Evolutionary conservation across 2,888 invertebrate species (phyloP), one percentile per base, ranked within the genome.

Genomic region (Eumacrocentrus americanus): DNA sequence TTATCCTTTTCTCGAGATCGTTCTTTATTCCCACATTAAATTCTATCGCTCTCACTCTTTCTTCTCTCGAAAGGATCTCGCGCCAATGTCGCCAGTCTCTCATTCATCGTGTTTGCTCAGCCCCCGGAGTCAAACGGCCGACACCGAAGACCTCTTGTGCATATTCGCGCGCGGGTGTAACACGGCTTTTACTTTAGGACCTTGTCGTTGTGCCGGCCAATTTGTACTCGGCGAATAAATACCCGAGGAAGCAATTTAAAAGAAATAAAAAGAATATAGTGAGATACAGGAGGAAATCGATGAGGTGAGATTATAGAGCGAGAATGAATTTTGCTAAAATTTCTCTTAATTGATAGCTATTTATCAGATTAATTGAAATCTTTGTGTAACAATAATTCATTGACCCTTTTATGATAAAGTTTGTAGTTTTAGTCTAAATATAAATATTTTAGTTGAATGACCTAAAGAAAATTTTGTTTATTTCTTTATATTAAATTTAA

Each of bases 121-220:
- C 58, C 56, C 23, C 55, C 14, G 42, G 53, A 47, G 20, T 55
- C 70, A 65, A 72, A 71, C 72, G 72, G 72, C 69, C 70, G 71
- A 78, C 76, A 76, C 71, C n/a, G n/a, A n/a, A n/a, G n/a, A n/a
- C n/a, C n/a, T n/a, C n/a, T n/a, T n/a, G n/a, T n/a, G n/a, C n/a
- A n/a, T n/a, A n/a, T n/a, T n/a, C n/a, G n/a, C n/a, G n/a, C n/a
- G n/a, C n/a, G n/a, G n/a, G n/a, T n/a, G n/a, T n/a, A n/a, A n/a
- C n/a, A n/a, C n/a, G n/a, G 70, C 75, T 77, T 77, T 78, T 75
- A 75, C 77, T 78, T 78, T 74, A 72, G 72, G 72, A 72, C 70
- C 74, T 72, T 72, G n/a, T n/a, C n/a, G n/a, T n/a, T n/a, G n/a
- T n/a, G 71, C 70, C 70, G 71, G 70, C 76, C 76, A 77, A 78